phyloP scores from a whole-genome alignment of 2,113 vertebrate species.

The Camelus bactrianus region DNA sequence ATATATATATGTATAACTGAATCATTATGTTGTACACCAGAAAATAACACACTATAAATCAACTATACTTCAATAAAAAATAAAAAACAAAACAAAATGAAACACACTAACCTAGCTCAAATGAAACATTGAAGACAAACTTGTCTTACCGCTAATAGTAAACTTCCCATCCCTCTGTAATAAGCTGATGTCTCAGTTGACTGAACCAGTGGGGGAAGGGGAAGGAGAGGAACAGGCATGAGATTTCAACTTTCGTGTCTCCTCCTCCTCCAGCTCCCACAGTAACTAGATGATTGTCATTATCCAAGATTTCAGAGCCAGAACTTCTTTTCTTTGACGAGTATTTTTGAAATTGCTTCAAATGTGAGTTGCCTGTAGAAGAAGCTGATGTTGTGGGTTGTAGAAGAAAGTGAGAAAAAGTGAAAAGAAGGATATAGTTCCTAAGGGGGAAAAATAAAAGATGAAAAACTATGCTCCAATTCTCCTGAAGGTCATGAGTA shows the following conservation, averaged over 20 bases:
- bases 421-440: not conserved
- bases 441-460: not conserved
- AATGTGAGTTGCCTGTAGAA: not conserved
- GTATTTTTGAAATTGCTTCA: slow-evolving; percentile 16
- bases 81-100: not conserved
- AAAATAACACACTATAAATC: too few relatives aligned
- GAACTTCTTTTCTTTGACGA: not conserved
- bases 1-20: too few relatives aligned
- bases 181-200: not conserved
- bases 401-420: not conserved
- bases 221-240: fast-evolving
- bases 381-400: not conserved
- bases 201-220: not conserved
- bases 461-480: not conserved
- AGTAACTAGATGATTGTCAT: not conserved
- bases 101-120: not conserved
- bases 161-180: not conserved
- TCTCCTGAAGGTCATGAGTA: slow-evolving; percentile 12
- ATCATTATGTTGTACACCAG: too few relatives aligned
- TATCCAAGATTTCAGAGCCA: not conserved
- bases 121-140: not conserved
- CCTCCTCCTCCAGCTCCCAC: not conserved
- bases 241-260: not conserved
- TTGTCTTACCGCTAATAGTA: not conserved
- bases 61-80: too few relatives aligned